A percentile compares a stretch with the other conserved stretches of the same genome.
Evolutionary conservation across 2,113 vertebrate species (phyloP).

Genomic region (Todiramphus chloris): DNA sequence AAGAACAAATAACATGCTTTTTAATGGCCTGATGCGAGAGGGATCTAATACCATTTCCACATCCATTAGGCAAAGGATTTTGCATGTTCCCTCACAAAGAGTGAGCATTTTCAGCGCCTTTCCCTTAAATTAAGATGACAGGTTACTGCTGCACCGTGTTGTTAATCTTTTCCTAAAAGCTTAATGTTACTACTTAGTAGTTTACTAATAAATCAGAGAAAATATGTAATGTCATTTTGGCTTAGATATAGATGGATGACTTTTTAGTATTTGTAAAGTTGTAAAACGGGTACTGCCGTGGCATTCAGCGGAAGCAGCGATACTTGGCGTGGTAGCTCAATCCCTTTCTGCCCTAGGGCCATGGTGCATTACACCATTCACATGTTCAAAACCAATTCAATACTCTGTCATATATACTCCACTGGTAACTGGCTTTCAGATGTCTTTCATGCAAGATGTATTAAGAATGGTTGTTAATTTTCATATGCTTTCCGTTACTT

Average conservation of each 20-base stretch:
- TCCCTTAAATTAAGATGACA: constrained; percentile 78
- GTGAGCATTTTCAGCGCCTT: constrained; percentile 70
- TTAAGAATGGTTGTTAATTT: not conserved
- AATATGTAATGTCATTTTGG: constrained; percentile 69
- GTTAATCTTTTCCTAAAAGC: constrained; percentile 82
- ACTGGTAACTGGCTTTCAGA: not conserved
- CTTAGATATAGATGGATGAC: constrained; percentile 67
- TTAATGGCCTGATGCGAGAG: constrained; percentile 14
- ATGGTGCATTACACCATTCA: not conserved
- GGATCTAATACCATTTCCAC: not conserved
- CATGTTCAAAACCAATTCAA: not conserved
- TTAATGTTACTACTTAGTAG: constrained; percentile 78
- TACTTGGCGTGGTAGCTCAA: not conserved
- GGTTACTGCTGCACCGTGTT: constrained; percentile 43
- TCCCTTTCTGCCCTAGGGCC: constrained; percentile 17
- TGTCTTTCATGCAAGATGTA: not conserved
- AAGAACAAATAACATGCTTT: not conserved
- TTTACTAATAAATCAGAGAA: constrained; percentile 81
- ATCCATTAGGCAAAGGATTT: constrained; percentile 69
- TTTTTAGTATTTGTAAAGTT: constrained; percentile 15
- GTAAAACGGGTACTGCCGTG: not conserved
- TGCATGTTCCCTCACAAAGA: constrained; percentile 66
- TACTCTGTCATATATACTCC: not conserved
- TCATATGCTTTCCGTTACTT: not conserved
- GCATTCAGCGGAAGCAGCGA: not conserved